A percentile compares a stretch with the other conserved stretches of the same genome.
Evolutionary conservation across 2,888 invertebrate species (phyloP).

Genomic region (Schizotus pectinicornis): DNA sequence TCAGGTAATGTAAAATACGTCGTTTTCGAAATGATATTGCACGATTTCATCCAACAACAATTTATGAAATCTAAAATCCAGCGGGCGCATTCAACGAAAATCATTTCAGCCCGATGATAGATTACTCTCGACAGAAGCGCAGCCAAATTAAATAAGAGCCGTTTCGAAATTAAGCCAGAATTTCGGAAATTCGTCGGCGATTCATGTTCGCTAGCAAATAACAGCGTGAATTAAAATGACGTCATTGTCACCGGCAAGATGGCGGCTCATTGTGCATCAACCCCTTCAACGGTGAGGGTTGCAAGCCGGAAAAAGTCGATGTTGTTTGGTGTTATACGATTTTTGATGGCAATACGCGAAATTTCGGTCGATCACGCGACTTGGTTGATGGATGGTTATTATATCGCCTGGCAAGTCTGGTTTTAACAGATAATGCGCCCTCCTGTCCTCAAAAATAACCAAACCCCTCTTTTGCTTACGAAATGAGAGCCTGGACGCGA

Average conservation of each 20-base stretch:
- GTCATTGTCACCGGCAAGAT: constrained; percentile 24
- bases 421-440: constrained; percentile 48
- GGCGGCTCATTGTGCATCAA: constrained; percentile 15
- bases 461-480: constrained; percentile 47
- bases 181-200: constrained; percentile 16
- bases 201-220: constrained; percentile 20
- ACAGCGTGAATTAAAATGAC: constrained; percentile 16
- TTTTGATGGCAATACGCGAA: constrained; percentile 29
- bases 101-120: constrained; percentile 26
- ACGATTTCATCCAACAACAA: constrained; percentile 22
- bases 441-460: constrained; percentile 37
- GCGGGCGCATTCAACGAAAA: constrained; percentile 18
- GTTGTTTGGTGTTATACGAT: constrained; percentile 23
- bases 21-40: constrained; percentile 31
- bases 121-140: constrained; percentile 15
- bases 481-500: constrained; percentile 45
- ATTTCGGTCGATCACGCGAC: constrained; percentile 30
- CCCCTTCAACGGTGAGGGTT: constrained; percentile 9
- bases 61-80: constrained; percentile 27
- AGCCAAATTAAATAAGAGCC: constrained; percentile 20
- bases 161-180: constrained; percentile 8
- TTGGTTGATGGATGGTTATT: constrained; percentile 46
- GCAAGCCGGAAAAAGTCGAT: constrained; percentile 14
- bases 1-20: constrained; percentile 44
- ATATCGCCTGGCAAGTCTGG: constrained; percentile 46